A percentile compares a stretch with the other conserved stretches of the same genome.
These are phyloP conservation scores for Mohoua ochrocephala DNA, from an alignment of 2,113 vertebrate species.

Conservation along the genomic window DNA sequence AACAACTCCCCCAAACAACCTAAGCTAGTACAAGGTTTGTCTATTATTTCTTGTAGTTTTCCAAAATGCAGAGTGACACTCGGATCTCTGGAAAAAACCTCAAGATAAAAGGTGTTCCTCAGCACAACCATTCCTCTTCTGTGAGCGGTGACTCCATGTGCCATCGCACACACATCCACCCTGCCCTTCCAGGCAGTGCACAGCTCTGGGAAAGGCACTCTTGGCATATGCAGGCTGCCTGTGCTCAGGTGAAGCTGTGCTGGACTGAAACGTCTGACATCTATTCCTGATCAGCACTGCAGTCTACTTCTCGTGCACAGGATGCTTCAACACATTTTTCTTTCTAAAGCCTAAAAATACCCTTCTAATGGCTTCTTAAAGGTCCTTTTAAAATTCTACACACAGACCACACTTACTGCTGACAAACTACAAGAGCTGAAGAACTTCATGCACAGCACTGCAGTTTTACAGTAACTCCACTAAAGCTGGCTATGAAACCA, in stretches of 20 bases:
- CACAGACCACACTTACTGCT: neutral
- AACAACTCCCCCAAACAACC: neutral
- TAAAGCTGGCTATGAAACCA: neutral
- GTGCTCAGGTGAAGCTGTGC: neutral
- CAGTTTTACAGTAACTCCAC: neutral
- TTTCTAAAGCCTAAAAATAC: neutral
- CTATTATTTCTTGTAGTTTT: neutral
- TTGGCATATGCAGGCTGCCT: neutral
- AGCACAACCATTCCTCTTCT: neutral
- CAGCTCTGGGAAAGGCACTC: neutral
- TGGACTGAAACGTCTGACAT: neutral
- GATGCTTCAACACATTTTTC: neutral
- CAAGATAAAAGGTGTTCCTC: neutral
- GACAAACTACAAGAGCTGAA: neutral
- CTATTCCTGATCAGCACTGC: neutral
- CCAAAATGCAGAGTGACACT: neutral
- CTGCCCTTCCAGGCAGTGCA: neutral
- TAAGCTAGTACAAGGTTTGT: neutral
- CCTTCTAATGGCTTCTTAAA: neutral
- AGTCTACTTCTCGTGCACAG: neutral
- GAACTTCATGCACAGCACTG: neutral
- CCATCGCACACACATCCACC: neutral
- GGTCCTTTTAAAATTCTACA: neutral
- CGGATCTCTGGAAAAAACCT: neutral
- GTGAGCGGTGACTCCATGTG: accelerated